Percentiles rank a stretch among this genome's conserved stretches.
Conservation (phyloP, 2,888 invertebrate genomes). For the Erebia palarica region DNA sequence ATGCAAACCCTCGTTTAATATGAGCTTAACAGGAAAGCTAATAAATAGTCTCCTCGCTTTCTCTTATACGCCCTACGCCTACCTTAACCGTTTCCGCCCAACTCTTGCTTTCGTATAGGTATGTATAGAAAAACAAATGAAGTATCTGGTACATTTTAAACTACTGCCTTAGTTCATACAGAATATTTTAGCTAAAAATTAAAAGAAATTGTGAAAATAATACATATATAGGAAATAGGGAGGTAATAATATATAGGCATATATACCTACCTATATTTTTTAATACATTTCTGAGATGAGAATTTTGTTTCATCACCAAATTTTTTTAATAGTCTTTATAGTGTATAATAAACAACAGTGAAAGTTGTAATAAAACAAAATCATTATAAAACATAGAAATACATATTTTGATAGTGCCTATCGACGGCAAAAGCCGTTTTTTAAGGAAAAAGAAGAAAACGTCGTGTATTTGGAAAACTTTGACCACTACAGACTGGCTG, state of each 20-base stretch:
- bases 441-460: too few relatives aligned
- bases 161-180: conserved; percentile 8
- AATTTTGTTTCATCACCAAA: too few relatives aligned
- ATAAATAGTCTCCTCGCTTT: background rate
- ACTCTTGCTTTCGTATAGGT: conserved; percentile 14
- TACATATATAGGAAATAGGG: too few relatives aligned
- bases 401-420: too few relatives aligned
- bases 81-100: background rate
- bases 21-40: background rate
- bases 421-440: too few relatives aligned
- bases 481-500: background rate
- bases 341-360: too few relatives aligned
- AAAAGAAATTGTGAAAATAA: background rate
- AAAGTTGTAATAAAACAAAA: too few relatives aligned
- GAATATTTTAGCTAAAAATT: conserved; percentile 1
- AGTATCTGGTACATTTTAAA: background rate
- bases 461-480: background rate
- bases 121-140: conserved; percentile 22
- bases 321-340: too few relatives aligned
- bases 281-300: too few relatives aligned
- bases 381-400: too few relatives aligned
- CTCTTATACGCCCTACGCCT: background rate
- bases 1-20: too few relatives aligned
- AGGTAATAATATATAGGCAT: background rate
- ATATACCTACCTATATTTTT: background rate